Base-by-base conservation (phyloP, 2,113 vertebrate genomes). In the Okapia johnstoni region DNA sequence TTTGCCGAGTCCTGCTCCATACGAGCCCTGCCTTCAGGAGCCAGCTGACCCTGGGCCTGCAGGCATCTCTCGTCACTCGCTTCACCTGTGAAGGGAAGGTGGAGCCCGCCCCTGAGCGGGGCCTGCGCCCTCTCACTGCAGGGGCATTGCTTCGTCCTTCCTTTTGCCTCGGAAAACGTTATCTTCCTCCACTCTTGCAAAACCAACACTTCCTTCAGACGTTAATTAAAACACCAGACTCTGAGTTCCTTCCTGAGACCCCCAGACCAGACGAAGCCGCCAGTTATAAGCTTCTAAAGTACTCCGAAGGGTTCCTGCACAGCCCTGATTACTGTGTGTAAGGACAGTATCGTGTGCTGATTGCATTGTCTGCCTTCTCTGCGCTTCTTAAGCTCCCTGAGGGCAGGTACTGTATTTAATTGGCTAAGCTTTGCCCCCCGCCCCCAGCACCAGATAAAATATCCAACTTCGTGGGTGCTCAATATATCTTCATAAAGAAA, bases 81-180 rank as follows among this genome's bases (percentile, higher is more conserved):
- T 0, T 36, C 4, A 1, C 23, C 33, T 10, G 48, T n/a, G 46
- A 46, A 21, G 19, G 5, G 60, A 11, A 0, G 0, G 1, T 0
- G 8, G 26, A 9, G 21, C 3, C 11, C 2, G 5, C 83, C 46
- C 17, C 23, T 0, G 21, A 17, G 14, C 15, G 3, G 5, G 8
- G 10, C 6, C 21, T 46, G 10, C 26, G 13, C 17, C 15, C 48
- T 21, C 19, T n/a, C 60, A 0, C 5, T 0, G 4, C 10, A 58
- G 43, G 8, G 3, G 13, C 48, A 0, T 16, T 36, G 21, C 14
- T 36, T 58, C 43, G 11, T 6, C 2, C 0, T 66, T 63, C 7
- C 19, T 36, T 21, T 36, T 33, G 28, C 19, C 46, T 66, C 0
- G 28, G 52, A 81, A 88, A 80, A 73, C 17, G 36, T 87, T 48